Conservation (phyloP, 2,113 vertebrate species). For the Cacatua alba region DNA sequence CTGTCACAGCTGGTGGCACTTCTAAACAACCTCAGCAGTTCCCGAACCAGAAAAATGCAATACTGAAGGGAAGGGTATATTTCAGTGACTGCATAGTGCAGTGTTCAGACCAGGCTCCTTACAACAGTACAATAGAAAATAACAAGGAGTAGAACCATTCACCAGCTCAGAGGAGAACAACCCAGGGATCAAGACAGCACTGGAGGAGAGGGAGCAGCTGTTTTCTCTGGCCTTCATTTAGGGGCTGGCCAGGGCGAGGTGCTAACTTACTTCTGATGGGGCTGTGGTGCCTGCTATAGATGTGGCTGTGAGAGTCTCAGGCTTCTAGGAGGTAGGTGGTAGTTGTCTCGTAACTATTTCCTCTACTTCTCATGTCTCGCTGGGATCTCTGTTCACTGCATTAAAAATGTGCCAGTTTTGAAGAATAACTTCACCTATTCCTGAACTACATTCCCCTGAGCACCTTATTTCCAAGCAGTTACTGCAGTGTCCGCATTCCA, state of each 20-base stretch:
- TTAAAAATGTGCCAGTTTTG: background rate
- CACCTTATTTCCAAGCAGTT: background rate
- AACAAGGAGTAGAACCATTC: background rate
- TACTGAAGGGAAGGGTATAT: rapidly evolving
- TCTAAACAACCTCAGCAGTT: background rate
- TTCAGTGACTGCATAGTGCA: background rate
- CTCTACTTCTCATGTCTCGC: background rate
- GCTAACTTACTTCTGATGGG: background rate
- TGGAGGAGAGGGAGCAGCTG: background rate
- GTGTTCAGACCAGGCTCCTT: background rate
- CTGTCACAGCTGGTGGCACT: background rate
- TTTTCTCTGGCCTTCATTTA: background rate
- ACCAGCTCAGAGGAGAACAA: background rate
- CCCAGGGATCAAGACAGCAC: rapidly evolving
- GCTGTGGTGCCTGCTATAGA: background rate
- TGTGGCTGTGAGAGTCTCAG: rapidly evolving
- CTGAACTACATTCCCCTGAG: background rate
- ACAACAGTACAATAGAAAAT: background rate
- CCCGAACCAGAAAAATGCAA: background rate
- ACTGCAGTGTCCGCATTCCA: background rate
- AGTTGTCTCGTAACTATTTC: background rate
- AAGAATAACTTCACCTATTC: background rate
- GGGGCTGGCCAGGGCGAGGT: background rate
- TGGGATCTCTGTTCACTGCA: background rate
- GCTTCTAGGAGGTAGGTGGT: background rate